Percentiles rank a stretch among this genome's conserved stretches.
These are phyloP conservation scores for Pipra filicauda DNA, from an alignment of 2,113 vertebrate species.

Conservation along the genomic window DNA sequence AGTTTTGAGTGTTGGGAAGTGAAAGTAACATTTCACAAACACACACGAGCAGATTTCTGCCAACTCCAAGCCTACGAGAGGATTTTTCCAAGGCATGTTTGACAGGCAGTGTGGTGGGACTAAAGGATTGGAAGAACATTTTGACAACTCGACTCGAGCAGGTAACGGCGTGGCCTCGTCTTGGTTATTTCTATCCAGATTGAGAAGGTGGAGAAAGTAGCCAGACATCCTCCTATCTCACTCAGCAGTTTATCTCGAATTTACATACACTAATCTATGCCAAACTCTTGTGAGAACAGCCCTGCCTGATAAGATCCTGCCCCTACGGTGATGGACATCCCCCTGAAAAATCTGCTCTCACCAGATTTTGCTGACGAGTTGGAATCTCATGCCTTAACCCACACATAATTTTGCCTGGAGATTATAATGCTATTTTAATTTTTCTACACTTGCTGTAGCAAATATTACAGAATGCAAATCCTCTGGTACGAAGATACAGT, in stretches of 20 bases:
- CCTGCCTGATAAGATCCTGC: slow-evolving; percentile 14
- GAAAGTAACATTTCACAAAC: slow-evolving; percentile 11
- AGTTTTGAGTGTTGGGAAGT: neutral
- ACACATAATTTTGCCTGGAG: slow-evolving; percentile 40
- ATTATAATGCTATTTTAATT: slow-evolving; percentile 47
- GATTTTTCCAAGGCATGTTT: neutral
- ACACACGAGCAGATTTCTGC: neutral
- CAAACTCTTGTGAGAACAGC: neutral
- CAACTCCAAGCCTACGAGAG: neutral
- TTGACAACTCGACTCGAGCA: neutral
- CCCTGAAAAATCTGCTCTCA: neutral
- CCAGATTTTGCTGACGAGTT: neutral
- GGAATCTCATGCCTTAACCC: slow-evolving; percentile 22
- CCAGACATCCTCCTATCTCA: neutral
- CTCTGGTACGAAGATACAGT: slow-evolving; percentile 32
- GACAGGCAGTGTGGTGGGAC: neutral
- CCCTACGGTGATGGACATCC: neutral
- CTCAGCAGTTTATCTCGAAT: slow-evolving; percentile 2
- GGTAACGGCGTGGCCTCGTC: neutral
- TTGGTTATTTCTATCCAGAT: neutral
- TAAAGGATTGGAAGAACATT: neutral
- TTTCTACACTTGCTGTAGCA: slow-evolving; percentile 25
- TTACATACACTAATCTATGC: neutral
- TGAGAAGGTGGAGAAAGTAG: neutral
- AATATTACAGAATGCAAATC: slow-evolving; percentile 43